A percentile compares a stretch with the other conserved stretches of the same genome.
Conservation (phyloP, 2,797 vertebrate species). For the Hyperoplus lanceolatus region DNA sequence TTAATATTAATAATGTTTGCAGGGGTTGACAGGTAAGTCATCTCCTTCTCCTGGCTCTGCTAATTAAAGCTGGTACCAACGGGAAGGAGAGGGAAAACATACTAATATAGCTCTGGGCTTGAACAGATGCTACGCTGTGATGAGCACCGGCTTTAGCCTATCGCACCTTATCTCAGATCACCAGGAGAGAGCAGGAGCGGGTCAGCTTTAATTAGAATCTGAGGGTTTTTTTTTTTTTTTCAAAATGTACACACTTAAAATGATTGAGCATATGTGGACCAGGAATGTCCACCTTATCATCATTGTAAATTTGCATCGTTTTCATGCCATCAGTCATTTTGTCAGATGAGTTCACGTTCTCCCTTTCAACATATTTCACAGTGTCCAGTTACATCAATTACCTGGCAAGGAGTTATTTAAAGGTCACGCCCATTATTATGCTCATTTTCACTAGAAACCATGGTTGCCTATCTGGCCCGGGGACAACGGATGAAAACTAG, state of each 20-base stretch:
- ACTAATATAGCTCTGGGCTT: slow-evolving; percentile 62
- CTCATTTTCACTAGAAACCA: too few relatives aligned
- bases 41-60: slow-evolving; percentile 67
- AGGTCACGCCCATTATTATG: too few relatives aligned
- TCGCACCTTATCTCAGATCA: slow-evolving; percentile 56
- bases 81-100: slow-evolving; percentile 58
- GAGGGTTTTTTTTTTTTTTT: slow-evolving; percentile 20
- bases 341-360: background rate
- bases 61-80: slow-evolving; percentile 81
- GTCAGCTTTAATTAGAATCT: slow-evolving; percentile 57
- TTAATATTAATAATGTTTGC: slow-evolving; percentile 78
- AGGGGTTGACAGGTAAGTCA: slow-evolving; percentile 75
- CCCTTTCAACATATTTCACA: slow-evolving; percentile 6
- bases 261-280: background rate
- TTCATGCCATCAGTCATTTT: background rate
- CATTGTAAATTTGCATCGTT: background rate
- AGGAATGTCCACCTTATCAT: background rate
- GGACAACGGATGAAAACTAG: too few relatives aligned
- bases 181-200: slow-evolving; percentile 51
- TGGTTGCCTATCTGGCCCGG: too few relatives aligned
- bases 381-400: background rate
- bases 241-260: background rate
- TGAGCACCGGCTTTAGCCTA: slow-evolving; percentile 71
- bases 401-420: background rate
- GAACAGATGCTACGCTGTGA: slow-evolving; percentile 81